Base-by-base conservation (phyloP, 2,113 vertebrate species). In the Phaethornis superciliosus region DNA sequence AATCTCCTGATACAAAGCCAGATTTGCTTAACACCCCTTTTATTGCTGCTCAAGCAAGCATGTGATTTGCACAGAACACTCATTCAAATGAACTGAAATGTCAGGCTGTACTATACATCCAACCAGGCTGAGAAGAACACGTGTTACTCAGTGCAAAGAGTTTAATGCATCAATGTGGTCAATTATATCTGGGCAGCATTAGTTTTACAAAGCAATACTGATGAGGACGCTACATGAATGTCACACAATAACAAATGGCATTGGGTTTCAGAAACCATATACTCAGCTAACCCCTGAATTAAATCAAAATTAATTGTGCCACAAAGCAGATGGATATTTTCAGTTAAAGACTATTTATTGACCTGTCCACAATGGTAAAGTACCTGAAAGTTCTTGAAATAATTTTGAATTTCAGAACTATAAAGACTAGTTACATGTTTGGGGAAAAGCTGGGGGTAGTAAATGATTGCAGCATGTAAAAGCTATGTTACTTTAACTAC, bases 31-130 rank as follows among this genome's bases (percentile, higher is more conserved):
- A 96, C 90, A 54, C 89, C 89, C 44, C 88, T 90, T 90, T 95
- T 90, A 93, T 28, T 96, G 93, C 95, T 94, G 91, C 94, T 97
- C 93, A 93, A 81, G 85, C 74, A 96, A 97, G 93, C 96, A 97
- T 96, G 93, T 97, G 94, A 97, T 96, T 88, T 94, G 76, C 72
- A 96, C 86, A 51, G 82, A 94, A 91, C 94, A 95, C 91, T 96
- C 95, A 95, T 85, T 96, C 79, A 89, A 91, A 92, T 89, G 62
- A 95, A 89, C 88, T 69, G 67, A 96, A 95, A 96, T 90, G 76
- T 89, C 88, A 94, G 82, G 64, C 95, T 82, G 86, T 44, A 86
- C 80, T 78, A 8, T 44, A 82, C 3, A 8, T 58, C 87, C 95
- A 94, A 64, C 47, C 77, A 74, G 70, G 47, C 81, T 86, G 59